Percentiles rank a stretch among this genome's conserved stretches.
Evolutionary conservation across 1,140 invertebrate species (phyloP).

Genomic region (Drosophila chauvacae): DNA sequence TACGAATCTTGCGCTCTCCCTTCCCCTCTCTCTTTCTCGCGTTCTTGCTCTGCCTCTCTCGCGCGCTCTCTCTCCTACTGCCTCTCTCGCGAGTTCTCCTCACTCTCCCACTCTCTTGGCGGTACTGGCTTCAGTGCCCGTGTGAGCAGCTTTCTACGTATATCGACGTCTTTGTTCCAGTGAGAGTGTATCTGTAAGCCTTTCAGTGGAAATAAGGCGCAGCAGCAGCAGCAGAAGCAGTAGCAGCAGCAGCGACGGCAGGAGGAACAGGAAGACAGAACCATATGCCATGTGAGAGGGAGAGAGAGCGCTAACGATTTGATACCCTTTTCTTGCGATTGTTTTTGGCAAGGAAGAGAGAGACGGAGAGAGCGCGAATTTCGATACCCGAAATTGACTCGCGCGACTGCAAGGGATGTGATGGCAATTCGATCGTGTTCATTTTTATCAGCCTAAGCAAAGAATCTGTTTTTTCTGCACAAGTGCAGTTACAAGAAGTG

Average conservation of each 20-base stretch:
- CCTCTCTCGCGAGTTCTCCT: not conserved
- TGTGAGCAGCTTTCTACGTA: slow-evolving; percentile 39
- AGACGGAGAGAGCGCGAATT: slow-evolving; percentile 8
- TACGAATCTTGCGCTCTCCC: slow-evolving; percentile 1
- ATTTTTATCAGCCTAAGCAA: slow-evolving; percentile 19
- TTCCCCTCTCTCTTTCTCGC: not conserved
- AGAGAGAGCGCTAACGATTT: slow-evolving; percentile 9
- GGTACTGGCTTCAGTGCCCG: not conserved
- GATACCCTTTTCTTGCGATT: slow-evolving; percentile 11
- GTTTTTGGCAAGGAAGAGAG: slow-evolving; percentile 2
- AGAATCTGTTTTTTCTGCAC: slow-evolving; percentile 18
- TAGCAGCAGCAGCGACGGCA: slow-evolving; percentile 5
- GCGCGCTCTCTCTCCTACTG: not conserved
- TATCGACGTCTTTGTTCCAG: slow-evolving; percentile 30
- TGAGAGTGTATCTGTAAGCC: slow-evolving; percentile 29
- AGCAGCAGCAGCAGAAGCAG: slow-evolving; percentile 18
- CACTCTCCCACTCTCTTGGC: slow-evolving; percentile 3
- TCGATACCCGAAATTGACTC: slow-evolving; percentile 18
- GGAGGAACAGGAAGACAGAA: slow-evolving; percentile 25
- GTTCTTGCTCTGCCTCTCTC: slow-evolving; percentile 5
- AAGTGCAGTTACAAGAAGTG: slow-evolving; percentile 15
- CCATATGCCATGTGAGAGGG: slow-evolving; percentile 17
- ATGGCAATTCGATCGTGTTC: slow-evolving; percentile 14
- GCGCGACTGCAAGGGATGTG: slow-evolving; percentile 14
- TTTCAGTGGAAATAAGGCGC: slow-evolving; percentile 75